Evolutionary conservation across 2,113 vertebrate genomes (phyloP).

Genomic region (Syrrhaptes paradoxus): DNA sequence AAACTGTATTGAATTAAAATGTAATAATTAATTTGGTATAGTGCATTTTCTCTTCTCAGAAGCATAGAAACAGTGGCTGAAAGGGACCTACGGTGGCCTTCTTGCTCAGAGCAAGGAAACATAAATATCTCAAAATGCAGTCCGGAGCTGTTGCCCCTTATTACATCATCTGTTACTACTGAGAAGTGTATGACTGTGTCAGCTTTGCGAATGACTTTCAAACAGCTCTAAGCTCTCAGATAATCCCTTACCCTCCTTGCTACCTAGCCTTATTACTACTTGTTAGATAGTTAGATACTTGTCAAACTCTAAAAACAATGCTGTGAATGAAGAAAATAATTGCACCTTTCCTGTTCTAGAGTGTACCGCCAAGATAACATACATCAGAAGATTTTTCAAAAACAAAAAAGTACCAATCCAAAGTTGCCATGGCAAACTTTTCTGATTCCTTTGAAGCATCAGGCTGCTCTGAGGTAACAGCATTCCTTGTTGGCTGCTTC

Average conservation of each 20-base stretch:
- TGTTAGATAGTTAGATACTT: background rate
- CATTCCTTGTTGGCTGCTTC: background rate
- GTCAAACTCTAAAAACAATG: background rate
- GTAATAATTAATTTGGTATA: background rate
- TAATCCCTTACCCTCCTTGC: background rate
- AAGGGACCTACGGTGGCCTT: background rate
- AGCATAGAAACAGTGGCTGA: background rate
- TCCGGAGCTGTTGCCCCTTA: background rate
- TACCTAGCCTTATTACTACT: background rate
- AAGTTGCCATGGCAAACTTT: background rate
- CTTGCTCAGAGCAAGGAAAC: background rate
- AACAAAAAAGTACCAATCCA: background rate
- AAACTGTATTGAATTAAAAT: background rate
- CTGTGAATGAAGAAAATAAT: background rate
- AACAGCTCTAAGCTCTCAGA: background rate
- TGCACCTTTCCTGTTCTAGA: background rate
- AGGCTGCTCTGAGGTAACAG: background rate
- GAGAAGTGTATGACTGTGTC: background rate
- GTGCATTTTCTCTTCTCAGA: background rate
- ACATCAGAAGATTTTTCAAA: background rate
- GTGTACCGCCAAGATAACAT: background rate
- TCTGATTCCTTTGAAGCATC: background rate
- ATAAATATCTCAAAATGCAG: background rate
- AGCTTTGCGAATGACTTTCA: background rate
- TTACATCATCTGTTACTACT: background rate